phyloP scores from a whole-genome alignment of 2,888 invertebrate genomes.

The Volucella inanis region DNA sequence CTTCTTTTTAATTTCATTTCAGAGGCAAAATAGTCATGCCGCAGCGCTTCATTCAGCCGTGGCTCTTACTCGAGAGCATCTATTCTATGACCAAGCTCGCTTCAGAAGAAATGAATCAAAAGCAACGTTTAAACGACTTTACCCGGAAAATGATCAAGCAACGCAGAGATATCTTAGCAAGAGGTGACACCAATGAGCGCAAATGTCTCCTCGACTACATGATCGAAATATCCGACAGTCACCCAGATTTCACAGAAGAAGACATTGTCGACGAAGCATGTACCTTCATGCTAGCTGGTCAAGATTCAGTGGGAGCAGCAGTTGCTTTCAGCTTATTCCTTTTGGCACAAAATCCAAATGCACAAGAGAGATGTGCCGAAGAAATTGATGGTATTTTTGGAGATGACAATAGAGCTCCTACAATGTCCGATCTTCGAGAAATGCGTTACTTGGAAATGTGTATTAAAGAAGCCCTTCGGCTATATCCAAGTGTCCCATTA shows the following conservation, averaged over 20 bases:
- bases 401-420: constrained; percentile 82
- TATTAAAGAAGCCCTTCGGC: constrained; percentile 87
- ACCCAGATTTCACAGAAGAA: constrained; percentile 84
- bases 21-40: constrained; percentile 85
- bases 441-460: constrained; percentile 88
- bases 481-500: constrained; percentile 83
- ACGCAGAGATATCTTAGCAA: constrained; percentile 78
- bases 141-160: constrained; percentile 83
- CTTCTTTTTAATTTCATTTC: constrained; percentile 56
- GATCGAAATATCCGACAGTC: constrained; percentile 84
- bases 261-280: constrained; percentile 86
- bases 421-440: constrained; percentile 85
- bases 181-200: constrained; percentile 76
- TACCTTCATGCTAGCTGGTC: constrained; percentile 87
- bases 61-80: constrained; percentile 85
- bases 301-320: constrained; percentile 86
- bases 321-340: constrained; percentile 85
- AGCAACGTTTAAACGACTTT: constrained; percentile 83
- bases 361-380: constrained; percentile 83
- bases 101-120: constrained; percentile 84
- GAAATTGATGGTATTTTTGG: constrained; percentile 84
- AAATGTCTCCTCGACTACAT: constrained; percentile 84
- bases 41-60: constrained; percentile 84
- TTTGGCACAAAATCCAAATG: constrained; percentile 84
- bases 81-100: constrained; percentile 84